Conservation (phyloP, 2,113 vertebrate species). For the Micronycteris hirsuta region DNA sequence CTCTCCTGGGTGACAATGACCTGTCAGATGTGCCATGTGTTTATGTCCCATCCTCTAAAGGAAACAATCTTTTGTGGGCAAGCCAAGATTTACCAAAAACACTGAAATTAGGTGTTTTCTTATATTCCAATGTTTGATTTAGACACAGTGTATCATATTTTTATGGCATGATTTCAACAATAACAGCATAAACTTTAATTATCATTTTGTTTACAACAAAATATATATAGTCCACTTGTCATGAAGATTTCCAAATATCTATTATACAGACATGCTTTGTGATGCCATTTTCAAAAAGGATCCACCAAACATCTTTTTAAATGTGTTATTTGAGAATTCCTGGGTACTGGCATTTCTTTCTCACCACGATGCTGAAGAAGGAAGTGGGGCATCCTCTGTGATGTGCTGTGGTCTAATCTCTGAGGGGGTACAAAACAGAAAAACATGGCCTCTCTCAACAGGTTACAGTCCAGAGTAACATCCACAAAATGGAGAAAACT, state of each 20-base stretch:
- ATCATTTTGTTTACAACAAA: neutral
- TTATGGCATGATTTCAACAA: neutral
- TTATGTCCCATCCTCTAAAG: neutral
- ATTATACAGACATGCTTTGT: neutral
- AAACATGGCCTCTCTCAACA: neutral
- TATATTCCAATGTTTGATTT: slow-evolving; percentile 3
- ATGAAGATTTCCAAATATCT: neutral
- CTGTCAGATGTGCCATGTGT: slow-evolving; percentile 13
- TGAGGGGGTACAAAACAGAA: neutral
- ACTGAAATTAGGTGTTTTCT: slow-evolving; percentile 36
- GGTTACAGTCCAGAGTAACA: neutral
- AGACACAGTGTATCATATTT: neutral
- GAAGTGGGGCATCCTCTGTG: neutral
- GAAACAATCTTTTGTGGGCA: neutral
- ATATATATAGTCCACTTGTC: neutral
- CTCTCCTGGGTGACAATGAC: neutral
- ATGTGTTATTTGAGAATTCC: neutral
- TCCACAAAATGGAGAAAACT: neutral
- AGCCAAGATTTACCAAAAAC: slow-evolving; percentile 3
- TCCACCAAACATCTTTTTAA: neutral
- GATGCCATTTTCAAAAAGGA: neutral
- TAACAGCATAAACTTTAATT: neutral
- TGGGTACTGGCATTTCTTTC: neutral
- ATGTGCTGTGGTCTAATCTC: neutral
- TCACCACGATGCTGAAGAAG: neutral